phyloP scores from a whole-genome alignment of 2,888 invertebrate genomes.

The Drosophila neotestacea region DNA sequence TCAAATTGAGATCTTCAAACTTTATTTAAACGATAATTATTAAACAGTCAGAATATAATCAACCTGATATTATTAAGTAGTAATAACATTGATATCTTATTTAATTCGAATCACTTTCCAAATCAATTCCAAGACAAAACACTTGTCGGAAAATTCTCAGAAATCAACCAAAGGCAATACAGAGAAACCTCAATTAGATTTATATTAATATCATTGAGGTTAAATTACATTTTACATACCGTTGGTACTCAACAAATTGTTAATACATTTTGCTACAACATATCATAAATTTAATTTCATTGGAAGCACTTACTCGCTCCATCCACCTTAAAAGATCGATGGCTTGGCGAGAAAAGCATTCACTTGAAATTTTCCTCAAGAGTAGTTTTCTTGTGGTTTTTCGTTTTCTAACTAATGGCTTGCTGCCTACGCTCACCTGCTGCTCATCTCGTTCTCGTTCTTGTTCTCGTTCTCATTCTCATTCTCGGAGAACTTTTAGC shows the following conservation, averaged over 20 bases:
- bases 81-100: no score
- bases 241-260: neutral
- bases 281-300: constrained; percentile 21
- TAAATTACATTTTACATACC: neutral
- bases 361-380: constrained; percentile 16
- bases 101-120: no score
- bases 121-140: no score
- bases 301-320: constrained; percentile 20
- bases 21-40: no score
- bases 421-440: constrained; percentile 47
- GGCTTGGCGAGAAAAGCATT: constrained; percentile 10
- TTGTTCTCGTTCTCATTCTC: no score
- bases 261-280: constrained; percentile 5
- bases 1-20: neutral
- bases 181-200: neutral
- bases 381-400: constrained; percentile 30
- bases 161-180: neutral
- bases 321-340: constrained; percentile 24
- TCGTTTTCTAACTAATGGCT: constrained; percentile 28
- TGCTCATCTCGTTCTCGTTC: no score
- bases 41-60: no score
- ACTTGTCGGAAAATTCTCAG: neutral
- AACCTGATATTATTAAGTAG: no score
- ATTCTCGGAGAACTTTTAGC: constrained; percentile 18
- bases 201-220: neutral